Base-by-base conservation (phyloP, 2,797 vertebrate species). In the Hippoglossus hippoglossus region DNA sequence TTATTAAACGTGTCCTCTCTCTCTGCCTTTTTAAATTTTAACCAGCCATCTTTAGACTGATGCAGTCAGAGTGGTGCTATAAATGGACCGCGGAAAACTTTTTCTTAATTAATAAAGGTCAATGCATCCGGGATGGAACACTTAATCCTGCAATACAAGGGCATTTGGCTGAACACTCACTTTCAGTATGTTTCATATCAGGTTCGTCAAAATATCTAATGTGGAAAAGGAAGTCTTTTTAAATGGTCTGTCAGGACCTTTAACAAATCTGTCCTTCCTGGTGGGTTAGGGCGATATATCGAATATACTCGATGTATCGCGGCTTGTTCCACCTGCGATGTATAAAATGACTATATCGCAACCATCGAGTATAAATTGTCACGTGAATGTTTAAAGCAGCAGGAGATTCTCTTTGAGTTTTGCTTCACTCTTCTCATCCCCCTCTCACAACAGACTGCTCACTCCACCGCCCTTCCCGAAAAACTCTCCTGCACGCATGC, bases 91-190 rank as follows among this genome's bases (percentile, higher is more conserved):
- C 65, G 44, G 54, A 81, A 85, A 87, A 80, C 72, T 72, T 92
- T 76, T 71, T 54, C 75, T 72, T 85, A 86, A 88, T 92, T 84
- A 89, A 86, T 87, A 81, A 87, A 87, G 73, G 82, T 89, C 90
- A 89, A 88, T 89, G 77, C 69, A 82, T 87, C 87, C 66, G 67
- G 71, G 85, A 87, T 66, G 53, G 76, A 80, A 83, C 73, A 70
- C 82, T 86, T 86, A 77, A 82, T 84, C 79, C 70, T 83, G 66
- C 68, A 67, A 79, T 75, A 68, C 71, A 82, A 65, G 77, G 63
- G 59, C 73, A 62, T 88, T 87, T 73, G 71, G 64, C 71, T 71
- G 66, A 85, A 82, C 53, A 67, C 80, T 87, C 74, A 56, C 49
- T 68, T 84, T 80, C 58, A 58, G 64, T 60, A 53, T 78, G 71